Evolutionary conservation across 1,140 invertebrate genomes (phyloP).

Genomic region (Mya arenaria): DNA sequence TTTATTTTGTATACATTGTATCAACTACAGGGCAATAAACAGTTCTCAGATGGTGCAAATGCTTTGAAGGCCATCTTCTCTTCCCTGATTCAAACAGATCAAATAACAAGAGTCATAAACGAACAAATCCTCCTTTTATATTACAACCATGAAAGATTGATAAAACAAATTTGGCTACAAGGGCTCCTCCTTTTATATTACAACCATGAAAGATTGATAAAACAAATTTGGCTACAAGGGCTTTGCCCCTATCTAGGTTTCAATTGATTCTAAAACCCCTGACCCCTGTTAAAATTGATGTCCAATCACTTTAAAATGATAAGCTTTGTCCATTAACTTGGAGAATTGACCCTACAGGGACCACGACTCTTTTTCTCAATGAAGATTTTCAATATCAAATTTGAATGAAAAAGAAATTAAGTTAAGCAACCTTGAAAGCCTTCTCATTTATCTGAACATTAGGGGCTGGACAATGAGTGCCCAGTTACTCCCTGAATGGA

Average conservation of each 20-base stretch:
- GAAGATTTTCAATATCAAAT: background rate
- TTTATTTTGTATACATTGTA: background rate
- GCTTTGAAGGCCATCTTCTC: background rate
- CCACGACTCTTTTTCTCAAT: background rate
- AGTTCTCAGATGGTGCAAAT: background rate
- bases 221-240: background rate
- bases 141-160: background rate
- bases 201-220: too few relatives aligned
- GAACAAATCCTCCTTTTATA: background rate
- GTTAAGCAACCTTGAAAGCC: background rate
- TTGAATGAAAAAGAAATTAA: constrained; percentile 5
- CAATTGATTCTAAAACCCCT: background rate
- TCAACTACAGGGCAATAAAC: background rate
- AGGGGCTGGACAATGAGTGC: too few relatives aligned
- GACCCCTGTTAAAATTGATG: background rate
- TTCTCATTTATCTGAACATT: background rate
- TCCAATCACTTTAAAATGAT: background rate
- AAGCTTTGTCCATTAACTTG: background rate
- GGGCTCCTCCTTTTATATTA: too few relatives aligned
- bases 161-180: background rate
- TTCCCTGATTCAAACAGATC: background rate
- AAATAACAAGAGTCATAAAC: background rate
- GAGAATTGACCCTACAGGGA: background rate
- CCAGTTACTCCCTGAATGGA: too few relatives aligned
- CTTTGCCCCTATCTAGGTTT: background rate